Conservation (phyloP, 2,113 vertebrate genomes). For the Trogon melanurus region DNA sequence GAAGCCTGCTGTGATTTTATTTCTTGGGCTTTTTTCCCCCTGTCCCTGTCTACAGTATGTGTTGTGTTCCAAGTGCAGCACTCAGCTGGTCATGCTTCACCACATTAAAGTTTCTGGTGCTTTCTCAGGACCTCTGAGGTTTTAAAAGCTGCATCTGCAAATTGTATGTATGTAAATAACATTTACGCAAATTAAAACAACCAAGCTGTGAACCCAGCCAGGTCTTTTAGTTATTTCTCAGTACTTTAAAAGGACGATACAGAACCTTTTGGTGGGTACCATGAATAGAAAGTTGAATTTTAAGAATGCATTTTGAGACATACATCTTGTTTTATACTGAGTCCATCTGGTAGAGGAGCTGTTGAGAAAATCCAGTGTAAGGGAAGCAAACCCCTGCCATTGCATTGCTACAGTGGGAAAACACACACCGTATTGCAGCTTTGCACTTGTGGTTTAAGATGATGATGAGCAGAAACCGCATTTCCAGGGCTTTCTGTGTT, state of each 20-base stretch:
- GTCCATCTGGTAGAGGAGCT: background rate
- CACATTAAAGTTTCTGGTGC: background rate
- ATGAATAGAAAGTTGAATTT: background rate
- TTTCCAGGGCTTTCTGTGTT: slow-evolving; percentile 3
- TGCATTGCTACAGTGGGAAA: background rate
- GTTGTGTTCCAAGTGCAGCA: background rate
- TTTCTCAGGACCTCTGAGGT: background rate
- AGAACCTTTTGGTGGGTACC: background rate
- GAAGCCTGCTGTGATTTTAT: accelerated
- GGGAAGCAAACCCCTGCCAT: background rate
- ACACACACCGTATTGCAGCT: background rate
- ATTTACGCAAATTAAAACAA: background rate
- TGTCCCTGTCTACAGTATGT: background rate
- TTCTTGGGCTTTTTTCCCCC: background rate
- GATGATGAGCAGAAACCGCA: background rate
- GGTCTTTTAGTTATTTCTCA: background rate
- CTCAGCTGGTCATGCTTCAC: background rate
- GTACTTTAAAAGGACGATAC: background rate
- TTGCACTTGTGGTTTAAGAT: background rate
- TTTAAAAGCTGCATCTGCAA: background rate
- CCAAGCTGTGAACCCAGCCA: background rate
- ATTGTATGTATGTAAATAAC: background rate
- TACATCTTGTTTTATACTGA: background rate
- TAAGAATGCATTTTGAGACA: background rate
- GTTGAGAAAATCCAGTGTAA: background rate